Base-by-base conservation (phyloP, 2,113 vertebrate genomes). In the Mirza zaza region DNA sequence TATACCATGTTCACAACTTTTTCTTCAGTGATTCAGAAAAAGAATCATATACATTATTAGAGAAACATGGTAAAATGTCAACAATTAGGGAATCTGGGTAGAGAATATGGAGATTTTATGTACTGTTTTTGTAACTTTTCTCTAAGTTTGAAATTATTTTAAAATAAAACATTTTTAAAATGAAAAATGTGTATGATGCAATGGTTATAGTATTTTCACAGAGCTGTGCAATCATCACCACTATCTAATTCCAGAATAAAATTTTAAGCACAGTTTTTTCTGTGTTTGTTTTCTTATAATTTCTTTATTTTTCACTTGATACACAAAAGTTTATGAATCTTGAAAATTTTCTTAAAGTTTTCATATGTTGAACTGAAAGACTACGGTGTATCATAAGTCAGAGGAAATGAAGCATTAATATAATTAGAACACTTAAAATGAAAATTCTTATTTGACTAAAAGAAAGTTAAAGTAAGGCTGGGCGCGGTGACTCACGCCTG, bases 301-400 rank as follows among this genome's bases (percentile, higher is more conserved):
- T 3, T 34, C 76, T 83, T 95, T 95, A 15, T 59, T 96, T 94
- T 79, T 57, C 45, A 50, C 18, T 90, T 97, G n/a, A 82, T 79
- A 79, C 3, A 76, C 21, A 82, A 57, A 86, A 95, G 32, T 73
- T 87, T 27, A 71, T 18, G 2, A 17, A 34, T 29, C 61, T 59
- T 96, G 42, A 82, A 94, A n/a, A 87, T 23, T 91, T 93, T 63
- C 81, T 87, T 29, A 48, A 85, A 84, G 25, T 95, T 91, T 96
- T 93, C n/a, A 86, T 48, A 52, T 90, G 45, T 90, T 92, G n/a
- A 96, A 91, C 48, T 94, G 34, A 67, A 94, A 80, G 34, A 88
- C 42, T n/a, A 91, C 42, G 17, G 1, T 94, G 39, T 63, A 2
- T 91, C 48, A 36, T 84, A 95, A 97, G 52, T 92, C 10, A 90